Evolutionary conservation across 2,888 invertebrate species (phyloP), one percentile per base, ranked within the genome.

Genomic region (Catocala nupta): DNA sequence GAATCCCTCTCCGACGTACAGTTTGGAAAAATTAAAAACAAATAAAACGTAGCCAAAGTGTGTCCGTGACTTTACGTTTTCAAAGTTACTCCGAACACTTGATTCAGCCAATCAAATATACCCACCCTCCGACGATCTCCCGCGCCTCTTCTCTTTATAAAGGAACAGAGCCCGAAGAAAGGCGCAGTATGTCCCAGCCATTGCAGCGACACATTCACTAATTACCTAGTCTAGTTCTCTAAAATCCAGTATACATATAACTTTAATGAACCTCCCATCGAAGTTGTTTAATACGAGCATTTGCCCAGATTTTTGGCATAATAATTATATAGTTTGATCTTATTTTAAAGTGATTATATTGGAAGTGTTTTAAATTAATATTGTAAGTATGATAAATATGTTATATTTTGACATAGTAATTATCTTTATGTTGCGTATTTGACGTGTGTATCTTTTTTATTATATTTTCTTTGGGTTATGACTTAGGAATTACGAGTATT

Each of bases 71-170:
- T 87, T 91, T 86, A 91, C 78, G 87, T 90, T 93, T 90, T 89
- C 91, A 91, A 94, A 95, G 95, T 95, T 93, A 93, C 95, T 88
- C 90, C 88, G 94, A 95, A 95, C 93, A 92, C 92, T 93, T 95
- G 95, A 95, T 95, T 95, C 95, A 93, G 95, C 95, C 95, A 95
- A 95, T 95, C 95, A 95, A 94, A 93, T 93, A 94, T 86, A 93
- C 93, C 91, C 93, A 93, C 90, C 93, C 93, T 91, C 93, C 90
- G 81, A 68, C 80, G 70, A 73, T 85, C 93, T 87, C 93, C 93
- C 93, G 87, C 93, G 83, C 92, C 93, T 92, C 90, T 89, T 85
- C 87, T 89, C 91, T 92, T 93, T 94, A 94, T 92, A 94, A 90
- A 88, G 87, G 89, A 78, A 75, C 72, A 78, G 80, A 75, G 70